Evolutionary conservation across 2,113 vertebrate species (phyloP), one percentile per base, ranked within the genome.

Genomic region (Corvus hawaiiensis): DNA sequence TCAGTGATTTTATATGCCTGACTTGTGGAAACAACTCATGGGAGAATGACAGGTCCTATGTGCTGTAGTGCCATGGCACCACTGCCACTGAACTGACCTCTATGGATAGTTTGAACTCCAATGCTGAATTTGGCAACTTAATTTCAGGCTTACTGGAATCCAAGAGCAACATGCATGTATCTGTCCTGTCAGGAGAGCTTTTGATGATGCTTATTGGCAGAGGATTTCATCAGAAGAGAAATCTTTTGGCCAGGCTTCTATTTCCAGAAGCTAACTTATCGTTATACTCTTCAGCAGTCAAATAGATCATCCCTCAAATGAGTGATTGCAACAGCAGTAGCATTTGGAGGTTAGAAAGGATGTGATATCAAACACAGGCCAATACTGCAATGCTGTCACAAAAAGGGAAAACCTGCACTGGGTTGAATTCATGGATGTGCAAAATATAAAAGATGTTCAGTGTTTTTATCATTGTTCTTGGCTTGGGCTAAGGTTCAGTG

Each of bases 221-320:
- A 90, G 26, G 18, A 82, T 58, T 58, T 30, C 3, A 8, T 92
- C 76, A 81, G 68, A 81, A 89, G 49, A 78, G 41, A 87, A 77
- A 39, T 37, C n/a, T 73, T 93, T 94, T 96, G 88, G 83, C 83
- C 56, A 78, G 35, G 35, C 22, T 93, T 91, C 39, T 84, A 32
- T 84, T 86, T 92, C 79, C 73, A 89, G 32, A 52, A 95, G 84
- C 67, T 80, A 80, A 66, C 85, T 83, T 83, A 76, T 67, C 17
- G 16, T 96, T 93, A 64, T 52, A 74, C 68, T 87, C 68, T 87
- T 89, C 90, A 93, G 22, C 69, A 92, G 87, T 90, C 92, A 90
- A 90, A 88, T 3, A 87, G 69, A 88, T 89, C 85, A 93, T 89
- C 83, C 37, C 48, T 69, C 68, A 87, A 78, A 68, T 79, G 66